Conservation (phyloP, 2,113 vertebrate species). For the Zapus hudsonius region DNA sequence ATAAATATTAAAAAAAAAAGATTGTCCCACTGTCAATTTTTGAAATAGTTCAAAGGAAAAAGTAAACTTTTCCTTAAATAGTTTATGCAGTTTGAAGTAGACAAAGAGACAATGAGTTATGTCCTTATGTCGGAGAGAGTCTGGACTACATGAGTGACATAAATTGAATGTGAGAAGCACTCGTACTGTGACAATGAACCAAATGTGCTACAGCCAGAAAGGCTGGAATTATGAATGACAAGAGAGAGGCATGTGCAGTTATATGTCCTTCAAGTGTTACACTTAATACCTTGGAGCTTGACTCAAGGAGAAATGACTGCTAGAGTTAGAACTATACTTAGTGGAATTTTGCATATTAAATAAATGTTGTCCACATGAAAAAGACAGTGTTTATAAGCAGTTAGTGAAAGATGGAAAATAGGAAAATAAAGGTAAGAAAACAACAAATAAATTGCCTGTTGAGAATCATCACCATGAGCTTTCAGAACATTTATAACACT, state of each 20-base stretch:
- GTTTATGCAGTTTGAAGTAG: background rate
- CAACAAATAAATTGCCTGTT: background rate
- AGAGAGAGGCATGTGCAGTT: background rate
- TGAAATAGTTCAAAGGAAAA: constrained; percentile 10
- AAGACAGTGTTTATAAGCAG: background rate
- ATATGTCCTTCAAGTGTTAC: background rate
- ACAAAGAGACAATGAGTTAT: constrained; percentile 7
- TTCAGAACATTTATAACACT: constrained; percentile 11
- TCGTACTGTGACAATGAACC: background rate
- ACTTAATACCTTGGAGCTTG: background rate
- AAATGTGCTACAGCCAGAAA: background rate
- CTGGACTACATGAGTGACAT: background rate
- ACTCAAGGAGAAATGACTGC: background rate
- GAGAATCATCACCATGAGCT: background rate
- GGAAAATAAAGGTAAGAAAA: background rate
- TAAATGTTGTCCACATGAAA: background rate
- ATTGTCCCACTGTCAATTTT: background rate
- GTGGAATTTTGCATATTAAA: background rate
- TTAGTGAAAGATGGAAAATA: background rate
- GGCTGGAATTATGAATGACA: background rate
- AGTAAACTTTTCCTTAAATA: background rate
- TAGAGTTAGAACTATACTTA: background rate
- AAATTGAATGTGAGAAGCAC: background rate
- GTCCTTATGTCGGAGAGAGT: background rate
- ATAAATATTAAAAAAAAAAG: too few relatives aligned